Percentiles rank a stretch among this genome's conserved stretches.
These are phyloP conservation scores for Dinoponera quadriceps DNA, from an alignment of 1,140 invertebrate genomes.

Conservation along the genomic window DNA sequence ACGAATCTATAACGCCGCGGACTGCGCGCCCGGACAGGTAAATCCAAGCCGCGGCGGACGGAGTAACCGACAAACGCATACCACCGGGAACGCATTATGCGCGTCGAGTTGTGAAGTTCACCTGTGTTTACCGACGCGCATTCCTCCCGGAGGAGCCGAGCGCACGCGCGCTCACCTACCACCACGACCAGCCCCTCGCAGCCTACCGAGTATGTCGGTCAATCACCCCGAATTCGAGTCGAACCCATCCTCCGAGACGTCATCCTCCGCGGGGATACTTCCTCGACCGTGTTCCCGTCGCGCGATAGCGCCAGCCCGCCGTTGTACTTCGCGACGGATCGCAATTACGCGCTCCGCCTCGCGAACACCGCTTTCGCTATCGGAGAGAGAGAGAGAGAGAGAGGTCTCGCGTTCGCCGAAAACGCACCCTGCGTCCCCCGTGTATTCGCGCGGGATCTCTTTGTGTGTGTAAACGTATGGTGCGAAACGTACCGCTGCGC, in stretches of 20 bases:
- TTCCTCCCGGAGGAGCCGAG: constrained; percentile 23
- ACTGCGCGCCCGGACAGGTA: no score
- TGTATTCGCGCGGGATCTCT: constrained; percentile 9
- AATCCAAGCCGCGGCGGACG: not conserved
- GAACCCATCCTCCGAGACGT: constrained; percentile 8
- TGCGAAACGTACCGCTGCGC: not conserved
- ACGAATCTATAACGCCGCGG: no score
- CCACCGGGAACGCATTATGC: constrained; percentile 23
- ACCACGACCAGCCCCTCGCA: no score
- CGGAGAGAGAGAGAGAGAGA: not conserved
- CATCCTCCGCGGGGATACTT: no score
- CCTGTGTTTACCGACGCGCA: constrained; percentile 51
- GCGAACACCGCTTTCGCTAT: not conserved
- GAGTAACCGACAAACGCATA: constrained; percentile 4
- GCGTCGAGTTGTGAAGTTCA: constrained; percentile 24
- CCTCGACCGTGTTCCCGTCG: constrained; percentile 11
- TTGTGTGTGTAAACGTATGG: not conserved
- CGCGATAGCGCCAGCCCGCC: not conserved
- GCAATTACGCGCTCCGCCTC: constrained; percentile 36
- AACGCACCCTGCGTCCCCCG: constrained; percentile 39
- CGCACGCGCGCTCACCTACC: not conserved
- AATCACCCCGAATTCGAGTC: constrained; percentile 27
- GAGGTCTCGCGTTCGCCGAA: constrained; percentile 19
- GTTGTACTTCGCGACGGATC: not conserved
- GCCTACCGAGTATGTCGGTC: constrained; percentile 31